Base-by-base conservation (phyloP, 2,888 invertebrate genomes). In the Ephialtes manifestator region DNA sequence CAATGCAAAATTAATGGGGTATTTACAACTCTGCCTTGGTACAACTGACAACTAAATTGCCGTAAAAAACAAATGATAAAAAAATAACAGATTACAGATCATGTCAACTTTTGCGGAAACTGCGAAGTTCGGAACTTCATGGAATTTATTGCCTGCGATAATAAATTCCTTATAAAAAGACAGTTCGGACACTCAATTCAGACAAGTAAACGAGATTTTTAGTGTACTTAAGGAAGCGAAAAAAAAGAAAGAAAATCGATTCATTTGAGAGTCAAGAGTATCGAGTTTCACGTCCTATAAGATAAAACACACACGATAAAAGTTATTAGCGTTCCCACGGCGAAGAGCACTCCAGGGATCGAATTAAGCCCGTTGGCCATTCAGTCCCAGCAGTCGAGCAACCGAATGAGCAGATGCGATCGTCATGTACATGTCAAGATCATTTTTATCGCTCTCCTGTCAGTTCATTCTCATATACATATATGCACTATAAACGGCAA, bases 401-500 rank as follows among this genome's bases (percentile, higher is more conserved):
- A 18, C 74, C 74, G 63, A 75, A 75, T 31, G 74, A 48, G 74
- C 60, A 48, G 74, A 63, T 48, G 20, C 48, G 74, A 63, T 75
- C 74, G 74, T 75, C 74, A 63, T 48, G 74, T 63, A 63, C 60
- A 63, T 46, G 74, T 75, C 74, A 48, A 75, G 74, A 75, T 75
- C 55, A 75, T 75, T 75, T 75, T 75, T 75, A 75, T 75, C 74
- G 74, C 31, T 51, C 28, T 48, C 74, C 71, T 35, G 71, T 75
- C 74, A 65, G 65, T 24, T 18, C 31, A 31, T 63, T 15, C 63
- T 75, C 15, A 60, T 75, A 68, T 68, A 68, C 48, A 68, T 63
- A 48, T 63, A 18, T 46, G 46, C 18, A 70, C 31, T 48, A 35
- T 70, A 51, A 65, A 65, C 65, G 65, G 65, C 39, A 65, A 39